Base-by-base conservation (phyloP, 2,888 invertebrate genomes). In the Dioctria rufipes region DNA sequence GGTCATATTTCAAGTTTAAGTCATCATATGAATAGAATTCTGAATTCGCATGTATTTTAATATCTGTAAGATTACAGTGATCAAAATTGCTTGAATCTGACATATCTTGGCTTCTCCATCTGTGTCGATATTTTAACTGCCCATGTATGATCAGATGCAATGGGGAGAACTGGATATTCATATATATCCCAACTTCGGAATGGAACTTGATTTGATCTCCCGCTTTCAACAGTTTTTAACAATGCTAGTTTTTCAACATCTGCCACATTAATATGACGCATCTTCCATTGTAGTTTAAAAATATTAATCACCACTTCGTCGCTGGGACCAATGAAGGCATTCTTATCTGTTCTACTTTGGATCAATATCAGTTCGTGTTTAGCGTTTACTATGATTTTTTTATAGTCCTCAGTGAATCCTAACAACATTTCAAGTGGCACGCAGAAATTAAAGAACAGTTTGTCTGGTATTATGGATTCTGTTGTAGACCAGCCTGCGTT, bases 401-500 rank as follows among this genome's bases (percentile, higher is more conserved):
- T 85, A 81, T 87, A 88, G 83, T 88, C 86, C 83, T 87, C 86
- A 71, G 84, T 84, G 83, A 87, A 88, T 4, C 87, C 87, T 13
- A 88, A 80, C 13, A 88, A 49, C 78, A 84, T 83, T 80, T 85
- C 85, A 43, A 88, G 83, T 13, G 87, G 86, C 43, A 88, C 82
- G 77, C 82, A 85, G 80, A 86, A 84, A 83, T 86, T 84, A 80
- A 86, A 86, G 61, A 80, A 8, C 85, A 85, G 43, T 25, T 66
- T 13, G 3, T 65, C 42, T n/a, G 40, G 51, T 42, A 13, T 66
- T 46, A 63, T 51, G n/a, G 37, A 82, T 46, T 65, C 66, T 78
- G 61, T 69, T 51, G 60, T 77, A 80, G 82, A 80, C 84, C 83
- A 84, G 51, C 81, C 82, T 9, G 83, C 82, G 82, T 84, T 84